Evolutionary conservation across 1,140 invertebrate species (phyloP).

Genomic region (Drosophila subobscura): DNA sequence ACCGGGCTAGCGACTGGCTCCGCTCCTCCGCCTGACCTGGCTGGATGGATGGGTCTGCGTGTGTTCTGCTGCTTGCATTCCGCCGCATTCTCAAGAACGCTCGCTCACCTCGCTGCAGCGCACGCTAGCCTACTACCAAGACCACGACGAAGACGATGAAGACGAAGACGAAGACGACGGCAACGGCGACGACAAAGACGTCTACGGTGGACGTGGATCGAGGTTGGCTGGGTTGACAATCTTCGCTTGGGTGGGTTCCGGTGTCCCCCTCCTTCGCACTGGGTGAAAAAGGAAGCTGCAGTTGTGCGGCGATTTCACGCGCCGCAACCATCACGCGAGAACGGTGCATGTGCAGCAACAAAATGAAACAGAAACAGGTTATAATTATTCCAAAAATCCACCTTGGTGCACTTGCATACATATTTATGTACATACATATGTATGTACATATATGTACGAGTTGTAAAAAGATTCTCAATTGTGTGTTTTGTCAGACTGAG

Average conservation of each 20-base stretch:
- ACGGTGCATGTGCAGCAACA: slow-evolving; percentile 39
- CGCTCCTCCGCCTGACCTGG: slow-evolving; percentile 29
- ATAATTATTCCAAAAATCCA: slow-evolving; percentile 64
- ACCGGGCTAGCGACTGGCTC: background rate
- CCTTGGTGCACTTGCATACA: slow-evolving; percentile 16
- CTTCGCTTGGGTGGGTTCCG: slow-evolving; percentile 62
- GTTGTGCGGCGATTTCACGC: slow-evolving; percentile 62
- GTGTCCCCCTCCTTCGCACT: background rate
- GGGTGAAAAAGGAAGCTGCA: slow-evolving; percentile 36
- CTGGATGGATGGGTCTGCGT: slow-evolving; percentile 68
- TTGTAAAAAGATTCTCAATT: slow-evolving; percentile 29
- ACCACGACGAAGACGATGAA: slow-evolving; percentile 19
- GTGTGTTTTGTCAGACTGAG: slow-evolving; percentile 5
- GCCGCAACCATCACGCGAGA: slow-evolving; percentile 64
- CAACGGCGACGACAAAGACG: too few relatives aligned
- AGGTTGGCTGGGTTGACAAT: slow-evolving; percentile 56
- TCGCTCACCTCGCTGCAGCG: slow-evolving; percentile 50
- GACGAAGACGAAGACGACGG: background rate
- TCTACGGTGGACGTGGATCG: background rate
- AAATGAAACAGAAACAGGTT: slow-evolving; percentile 55
- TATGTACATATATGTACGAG: background rate
- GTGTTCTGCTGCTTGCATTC: slow-evolving; percentile 74
- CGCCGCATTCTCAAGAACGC: slow-evolving; percentile 66
- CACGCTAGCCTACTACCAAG: slow-evolving; percentile 39
- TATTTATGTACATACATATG: background rate